Base-by-base conservation (phyloP, 2,113 vertebrate species). In the Rhinoderma darwinii region DNA sequence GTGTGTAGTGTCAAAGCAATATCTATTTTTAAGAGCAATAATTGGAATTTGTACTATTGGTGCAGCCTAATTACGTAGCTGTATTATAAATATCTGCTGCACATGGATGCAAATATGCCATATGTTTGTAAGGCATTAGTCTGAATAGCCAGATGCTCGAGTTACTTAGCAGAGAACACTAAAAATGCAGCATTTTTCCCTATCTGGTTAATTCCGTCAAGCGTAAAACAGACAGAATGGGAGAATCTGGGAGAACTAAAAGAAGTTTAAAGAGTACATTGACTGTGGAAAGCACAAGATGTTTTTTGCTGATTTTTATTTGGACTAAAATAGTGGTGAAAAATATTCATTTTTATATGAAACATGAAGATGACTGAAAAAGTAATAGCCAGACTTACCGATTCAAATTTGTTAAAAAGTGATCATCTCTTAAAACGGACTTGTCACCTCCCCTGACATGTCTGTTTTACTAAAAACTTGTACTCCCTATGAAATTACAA, bases 51-150 rank as follows among this genome's bases (percentile, higher is more conserved):
- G 27, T 77, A 5, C 3, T 6, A 77, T 63, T 77, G 50, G 51
- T 63, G 50, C 37, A 5, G 39, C 54, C 73, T 76, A 61, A 75
- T 76, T 76, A 76, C 72, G 20, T 84, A 63, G 72, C 22, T 43
- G 56, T 30, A 61, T 84, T 76, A 84, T 63, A 84, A 84, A 84
- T 84, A 47, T 84, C 72, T 61, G 72, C 72, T 44, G 56, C 83
- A 63, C 72, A 76, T 35, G 72, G 83, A 61, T 76, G 73, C 72
- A 18, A 43, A 77, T 76, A 63, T 32, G 50, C 83, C 83, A 84
- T 84, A 84, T 84, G 83, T 76, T 84, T 84, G 39, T 76, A 84
- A 84, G 39, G 73, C 83, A 84, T 84, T 84, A 84, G 83, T 43
- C 39, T 84, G 35, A 84, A 56, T 77, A 63, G 83, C 83, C 83